Base-by-base conservation (phyloP, 2,113 vertebrate species). In the Polypterus bichir region DNA sequence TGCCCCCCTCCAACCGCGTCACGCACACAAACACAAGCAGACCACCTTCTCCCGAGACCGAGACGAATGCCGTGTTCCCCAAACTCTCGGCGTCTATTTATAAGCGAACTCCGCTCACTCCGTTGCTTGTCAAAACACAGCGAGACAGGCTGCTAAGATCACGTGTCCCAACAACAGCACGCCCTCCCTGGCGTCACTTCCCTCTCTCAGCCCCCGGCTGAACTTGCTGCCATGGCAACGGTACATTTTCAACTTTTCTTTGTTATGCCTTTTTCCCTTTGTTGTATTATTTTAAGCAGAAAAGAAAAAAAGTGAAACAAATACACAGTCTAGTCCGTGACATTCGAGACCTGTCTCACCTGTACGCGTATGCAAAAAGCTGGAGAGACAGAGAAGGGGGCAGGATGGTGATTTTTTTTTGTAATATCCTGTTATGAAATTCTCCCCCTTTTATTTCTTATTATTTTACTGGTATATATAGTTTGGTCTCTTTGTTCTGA, bases 61-160 rank as follows among this genome's bases (percentile, higher is more conserved):
- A 9, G 57, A 49, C 59, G 54, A 62, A 54, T 9, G 51, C 6
- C 61, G 8, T 56, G 27, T 27, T 27, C 55, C 62, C 11, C 52
- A 47, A 27, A 54, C 11, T 52, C 56, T 59, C 61, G 27, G 61
- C 27, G 64, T 44, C 54, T n/a, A 1, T 2, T 3, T 54, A 1
- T 48, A 57, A 47, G 58, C 76, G 68, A 62, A 65, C 45, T 69
- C 69, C 69, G 62, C 62, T 70, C 61, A 62, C 57, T 53, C 68
- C 58, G 67, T 57, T 71, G 80, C 83, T 85, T 88, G 88, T 92
- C 86, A 84, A 90, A 89, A 85, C 81, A 69, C 73, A 73, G 78
- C 78, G 70, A 70, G 5, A 73, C 80, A 77, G 81, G 73, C 73
- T 68, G 54, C 51, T n/a, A n/a, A 58, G 61, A 66, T 83, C 80